Percentiles rank a stretch among this genome's conserved stretches.
Evolutionary conservation across 2,888 invertebrate species (phyloP).

Genomic region (Achlya flavicornis): DNA sequence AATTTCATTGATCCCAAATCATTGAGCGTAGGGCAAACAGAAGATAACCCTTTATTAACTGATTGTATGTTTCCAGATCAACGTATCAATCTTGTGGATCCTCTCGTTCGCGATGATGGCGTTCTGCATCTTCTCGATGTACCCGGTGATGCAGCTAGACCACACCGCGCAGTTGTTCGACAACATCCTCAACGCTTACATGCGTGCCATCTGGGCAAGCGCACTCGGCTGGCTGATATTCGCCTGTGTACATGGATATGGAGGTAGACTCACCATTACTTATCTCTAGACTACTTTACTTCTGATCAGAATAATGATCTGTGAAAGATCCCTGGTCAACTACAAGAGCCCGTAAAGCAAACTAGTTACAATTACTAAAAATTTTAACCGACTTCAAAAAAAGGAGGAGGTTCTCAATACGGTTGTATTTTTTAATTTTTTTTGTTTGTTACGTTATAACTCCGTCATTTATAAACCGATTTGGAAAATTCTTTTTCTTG

Average conservation of each 20-base stretch:
- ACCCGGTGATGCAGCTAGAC: slow-evolving; percentile 53
- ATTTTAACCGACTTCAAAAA: too few relatives aligned
- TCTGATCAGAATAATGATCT: too few relatives aligned
- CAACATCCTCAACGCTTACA: slow-evolving; percentile 62
- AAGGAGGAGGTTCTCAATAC: too few relatives aligned
- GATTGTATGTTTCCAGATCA: slow-evolving; percentile 37
- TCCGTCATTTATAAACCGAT: too few relatives aligned
- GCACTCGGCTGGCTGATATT: slow-evolving; percentile 73
- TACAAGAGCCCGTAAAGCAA: too few relatives aligned
- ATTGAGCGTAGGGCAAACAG: neutral
- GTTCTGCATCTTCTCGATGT: slow-evolving; percentile 57
- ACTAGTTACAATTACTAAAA: too few relatives aligned
- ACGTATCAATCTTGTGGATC: slow-evolving; percentile 47
- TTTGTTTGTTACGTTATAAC: too few relatives aligned
- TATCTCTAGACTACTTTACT: neutral
- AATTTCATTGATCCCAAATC: neutral
- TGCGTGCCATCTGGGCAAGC: slow-evolving; percentile 68
- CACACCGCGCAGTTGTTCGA: slow-evolving; percentile 48
- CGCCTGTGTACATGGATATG: slow-evolving; percentile 73
- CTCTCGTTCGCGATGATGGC: slow-evolving; percentile 47
- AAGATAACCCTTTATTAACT: neutral
- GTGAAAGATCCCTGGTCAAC: too few relatives aligned
- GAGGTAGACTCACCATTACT: slow-evolving; percentile 53
- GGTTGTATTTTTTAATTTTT: too few relatives aligned
- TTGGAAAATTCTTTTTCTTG: too few relatives aligned